Evolutionary conservation across 2,113 vertebrate genomes (phyloP), one percentile per base, ranked within the genome.

Genomic region (Stegastes partitus): DNA sequence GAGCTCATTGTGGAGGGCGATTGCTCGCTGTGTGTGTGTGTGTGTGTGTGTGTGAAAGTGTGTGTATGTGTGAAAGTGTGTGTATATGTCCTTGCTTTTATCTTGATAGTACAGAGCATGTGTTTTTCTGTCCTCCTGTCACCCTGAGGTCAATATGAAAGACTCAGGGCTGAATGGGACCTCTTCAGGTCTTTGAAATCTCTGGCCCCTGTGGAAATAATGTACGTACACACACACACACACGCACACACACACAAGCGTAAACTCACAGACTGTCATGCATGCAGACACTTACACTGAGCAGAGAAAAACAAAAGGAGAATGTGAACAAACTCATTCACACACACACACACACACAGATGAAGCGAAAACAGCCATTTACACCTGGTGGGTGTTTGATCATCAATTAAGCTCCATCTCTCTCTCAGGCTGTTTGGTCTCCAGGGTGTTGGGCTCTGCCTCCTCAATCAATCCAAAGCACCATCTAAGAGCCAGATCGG

Each of bases 121-220:
- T 85, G 77, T 83, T 74, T 73, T 71, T 71, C 66, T 81, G 80
- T 78, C 69, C 72, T 56, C 54, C 62, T 49, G 53, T 91, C 81
- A 85, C 91, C 89, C 81, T 22, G 67, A 90, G 93, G 93, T 93
- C 93, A 94, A 83, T 91, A 91, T 95, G 90, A 95, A 94, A 94
- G 93, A 90, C 81, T 82, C 49, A 2, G 61, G 68, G 58, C 67
- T 94, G 91, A 94, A 94, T 93, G 81, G 79, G 82, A 64, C 50
- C 83, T 87, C 90, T 93, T 83, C 28, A 86, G 81, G 79, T 82
- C 89, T 84, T 92, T 88, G 82, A 89, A 90, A 83, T 77, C 86
- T 89, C 68, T 57, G 22, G 61, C 64, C 63, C 73, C 51, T 61
- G 70, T 86, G 82, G 58, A 81, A 87, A 87, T 70, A 74, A 61